Conservation (phyloP, 30 jellyfish, hydroid and myxozoan genomes). For the Sanderia malayensis region DNA sequence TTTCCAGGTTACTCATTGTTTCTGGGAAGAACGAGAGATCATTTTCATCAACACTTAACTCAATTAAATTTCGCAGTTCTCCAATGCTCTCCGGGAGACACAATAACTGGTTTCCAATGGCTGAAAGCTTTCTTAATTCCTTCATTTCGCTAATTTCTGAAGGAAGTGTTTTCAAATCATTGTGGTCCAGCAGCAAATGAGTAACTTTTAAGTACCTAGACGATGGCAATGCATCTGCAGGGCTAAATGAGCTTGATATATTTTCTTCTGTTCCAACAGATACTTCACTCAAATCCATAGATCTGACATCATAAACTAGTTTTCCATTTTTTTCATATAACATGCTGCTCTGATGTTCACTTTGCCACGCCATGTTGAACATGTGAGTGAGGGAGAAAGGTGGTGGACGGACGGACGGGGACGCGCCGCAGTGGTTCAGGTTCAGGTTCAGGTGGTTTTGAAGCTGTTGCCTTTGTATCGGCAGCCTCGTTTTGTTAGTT, state of each 20-base stretch:
- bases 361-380: no score
- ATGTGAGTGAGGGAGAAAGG: no score
- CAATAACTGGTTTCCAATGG: slow-evolving; percentile 62
- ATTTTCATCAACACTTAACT: slow-evolving; percentile 66
- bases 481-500: no score
- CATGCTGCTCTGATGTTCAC: no score
- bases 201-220: slow-evolving; percentile 11
- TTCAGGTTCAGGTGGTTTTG: no score
- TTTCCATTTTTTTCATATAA: background rate
- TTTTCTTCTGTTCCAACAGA: background rate
- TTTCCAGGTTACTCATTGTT: slow-evolving; percentile 19
- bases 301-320: background rate
- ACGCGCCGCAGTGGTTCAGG: no score
- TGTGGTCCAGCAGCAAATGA: slow-evolving; percentile 66
- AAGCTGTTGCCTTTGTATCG: no score
- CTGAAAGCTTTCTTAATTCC: slow-evolving; percentile 31
- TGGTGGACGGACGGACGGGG: no score
- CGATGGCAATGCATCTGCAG: background rate
- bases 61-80: slow-evolving; percentile 29
- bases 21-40: slow-evolving; percentile 31
- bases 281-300: background rate
- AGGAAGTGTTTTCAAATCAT: slow-evolving; percentile 63
- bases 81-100: slow-evolving; percentile 51
- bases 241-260: background rate
- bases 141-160: slow-evolving; percentile 32